Base-by-base conservation (phyloP, 2,797 vertebrate genomes). In the Muraenolepis orangiensis region DNA sequence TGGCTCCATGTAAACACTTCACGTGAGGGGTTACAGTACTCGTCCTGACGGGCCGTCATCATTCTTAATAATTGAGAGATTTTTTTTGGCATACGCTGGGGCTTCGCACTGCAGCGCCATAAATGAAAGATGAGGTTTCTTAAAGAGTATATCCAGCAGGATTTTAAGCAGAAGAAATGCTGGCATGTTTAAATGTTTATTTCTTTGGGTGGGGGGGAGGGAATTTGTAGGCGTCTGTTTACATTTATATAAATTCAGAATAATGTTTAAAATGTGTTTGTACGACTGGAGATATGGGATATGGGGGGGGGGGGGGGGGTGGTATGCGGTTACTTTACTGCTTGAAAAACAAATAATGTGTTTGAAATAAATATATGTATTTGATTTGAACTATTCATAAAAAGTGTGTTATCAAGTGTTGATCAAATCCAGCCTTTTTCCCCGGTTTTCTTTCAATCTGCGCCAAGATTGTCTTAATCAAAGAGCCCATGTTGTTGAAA, bases 61-160 rank as follows among this genome's bases (percentile, higher is more conserved):
- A 6, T 82, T 78, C 69, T 81, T 74, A 82, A 83, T 86, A 86
- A 88, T 82, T 79, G 13, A 70, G 71, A 75, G 71, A 34, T 16
- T 72, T 84, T 87, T 85, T 80, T 57, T 57, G 7, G 7, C 6
- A 23, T 57, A 23, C 81, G 79, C 74, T 79, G 69, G 61, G 42
- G 51, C 83, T 75, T 81, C 29, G 77, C 83, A 77, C 85, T 86
- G 72, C 75, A 80, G 78, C 1, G 2, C 51, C 20, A 10, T 57
- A n/a, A 57, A 57, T 57, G 16, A n/a, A 51, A 34, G 16, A 82
- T 90, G 88, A 77, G 23, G 77, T 88, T 89, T 86, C 83, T 84
- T 84, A 81, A 30, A 72, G 79, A 80, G 83, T 81, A 80, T 82
- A 76, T 80, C 80, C 76, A 76, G 84, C 80, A 78, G 87, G 79